Evolutionary conservation across 2,113 vertebrate species (phyloP), one percentile per base, ranked within the genome.

Genomic region (Mesoclemmys tuberculata): DNA sequence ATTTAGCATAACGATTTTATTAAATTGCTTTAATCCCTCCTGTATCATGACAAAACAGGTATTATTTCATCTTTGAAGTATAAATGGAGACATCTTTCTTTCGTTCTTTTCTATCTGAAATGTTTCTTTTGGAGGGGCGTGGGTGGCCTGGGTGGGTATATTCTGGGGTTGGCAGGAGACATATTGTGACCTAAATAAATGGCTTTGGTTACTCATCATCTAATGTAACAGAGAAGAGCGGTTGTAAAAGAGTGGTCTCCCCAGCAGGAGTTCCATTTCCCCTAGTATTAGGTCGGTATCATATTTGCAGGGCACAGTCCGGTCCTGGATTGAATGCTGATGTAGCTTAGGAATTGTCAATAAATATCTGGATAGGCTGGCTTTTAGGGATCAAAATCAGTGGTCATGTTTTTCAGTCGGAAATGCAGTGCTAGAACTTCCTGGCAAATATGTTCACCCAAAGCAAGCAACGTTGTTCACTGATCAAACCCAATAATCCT

Each of bases 101-200:
- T 46, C 46, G 5, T 46, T 38, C 29, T 1, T 49, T 49, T 49
- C 0, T 0, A 0, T 56, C 86, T 82, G 81, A 18, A 61, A 75
- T 38, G 22, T 35, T 85, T 87, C 79, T 49, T 90, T 58, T 26
- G 14, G 22, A 44, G 71, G 38, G 38, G 26, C 71, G 22, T 75
- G 71, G 49, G 10, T 82, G 87, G 49, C 61, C 71, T 92, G 49
- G 21, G 4, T 75, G 56, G 21, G 4, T 82, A 27, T 4, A 10
- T 88, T 71, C 56, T 51, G 10, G 46, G 27, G 13, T 90, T 94
- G 58, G 80, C 22, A 11, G 46, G 81, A 88, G 78, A 1, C 46
- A 27, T 22, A 41, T 38, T 0, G 0, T 80, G 22, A 55, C 18
- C 10, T 89, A 35, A 61, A n/a, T 64, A 35, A 61, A n/a, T 64